Base-by-base conservation (phyloP, 2,888 invertebrate genomes). In the Caenorhabditis angaria region DNA sequence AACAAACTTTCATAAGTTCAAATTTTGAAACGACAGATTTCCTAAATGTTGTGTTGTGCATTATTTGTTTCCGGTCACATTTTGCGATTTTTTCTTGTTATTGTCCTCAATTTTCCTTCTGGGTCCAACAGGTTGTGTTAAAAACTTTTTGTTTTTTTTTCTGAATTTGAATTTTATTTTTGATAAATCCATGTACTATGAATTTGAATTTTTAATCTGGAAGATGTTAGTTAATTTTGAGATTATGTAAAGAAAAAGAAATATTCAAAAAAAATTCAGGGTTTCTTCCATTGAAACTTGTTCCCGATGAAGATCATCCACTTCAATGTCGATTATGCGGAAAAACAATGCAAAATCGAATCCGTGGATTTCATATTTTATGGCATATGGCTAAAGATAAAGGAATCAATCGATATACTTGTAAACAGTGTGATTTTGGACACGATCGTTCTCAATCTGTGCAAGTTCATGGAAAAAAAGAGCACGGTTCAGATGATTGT, bases 401-500 rank as follows among this genome's bases (percentile, higher is more conserved):
- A 72, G 84, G 84, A 61, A 86, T 86, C 71, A 81, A 84, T 53
- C 77, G 86, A 28, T 86, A 85, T 75, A 80, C 79, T 20, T 86
- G 86, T 75, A 82, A 81, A 62, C 69, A 80, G 59, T 86, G 86
- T 67, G 70, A 77, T 41, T 86, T 82, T 73, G 84, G 84, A 24
- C 84, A 86, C 69, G 86, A 86, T 56, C 83, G 85, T 18, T 82
- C 83, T 1, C 85, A 85, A 65, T 81, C 82, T 18, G 86, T 86
- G 18, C 78, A 82, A 56, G 81, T 83, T 0, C 86, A 86, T 65
- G 86, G 85, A 32, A 82, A 82, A 61, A 83, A 83, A 51, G 86
- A 83, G 65, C 86, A 86, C 68, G 80, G 76, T 25, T 74, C 78
- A 14, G 85, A 85, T 24, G 82, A 85, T 48, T 76, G 79, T 51